phyloP scores from a whole-genome alignment of 2,113 vertebrate species.

The Fukomys damarensis region DNA sequence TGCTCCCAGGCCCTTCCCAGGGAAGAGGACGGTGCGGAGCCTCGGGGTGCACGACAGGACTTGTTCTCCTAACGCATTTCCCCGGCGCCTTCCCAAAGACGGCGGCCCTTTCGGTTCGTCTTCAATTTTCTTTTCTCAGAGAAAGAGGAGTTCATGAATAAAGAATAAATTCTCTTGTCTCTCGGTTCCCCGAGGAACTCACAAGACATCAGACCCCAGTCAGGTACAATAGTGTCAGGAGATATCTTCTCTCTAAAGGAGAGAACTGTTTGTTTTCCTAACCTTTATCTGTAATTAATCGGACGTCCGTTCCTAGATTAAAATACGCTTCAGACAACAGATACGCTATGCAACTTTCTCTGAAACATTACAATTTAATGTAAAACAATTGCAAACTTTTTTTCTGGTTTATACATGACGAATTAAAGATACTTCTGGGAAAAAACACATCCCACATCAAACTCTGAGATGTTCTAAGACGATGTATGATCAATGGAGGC shows the following conservation, averaged over 20 bases:
- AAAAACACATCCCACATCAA: background rate
- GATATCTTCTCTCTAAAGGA: background rate
- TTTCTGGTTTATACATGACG: background rate
- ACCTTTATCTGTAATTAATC: background rate
- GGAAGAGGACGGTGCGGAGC: background rate
- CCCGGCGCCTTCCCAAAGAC: background rate
- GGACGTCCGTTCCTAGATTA: background rate
- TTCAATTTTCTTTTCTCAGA: background rate
- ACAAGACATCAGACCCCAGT: background rate
- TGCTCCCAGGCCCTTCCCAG: background rate
- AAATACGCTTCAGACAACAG: background rate
- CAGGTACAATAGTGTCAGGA: background rate
- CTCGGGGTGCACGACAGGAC: background rate
- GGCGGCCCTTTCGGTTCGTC: background rate
- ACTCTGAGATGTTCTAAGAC: background rate
- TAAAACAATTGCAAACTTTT: background rate
- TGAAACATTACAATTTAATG: background rate
- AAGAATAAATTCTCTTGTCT: constrained; percentile 54
- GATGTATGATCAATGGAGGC: background rate
- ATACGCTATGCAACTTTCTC: background rate
- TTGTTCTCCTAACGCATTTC: background rate
- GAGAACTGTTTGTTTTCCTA: background rate
- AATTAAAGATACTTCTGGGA: background rate
- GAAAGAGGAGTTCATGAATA: constrained; percentile 43
- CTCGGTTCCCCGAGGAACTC: background rate